Evolutionary conservation across 2,797 vertebrate genomes (phyloP), one percentile per base, ranked within the genome.

Genomic region (Characodon lateralis): DNA sequence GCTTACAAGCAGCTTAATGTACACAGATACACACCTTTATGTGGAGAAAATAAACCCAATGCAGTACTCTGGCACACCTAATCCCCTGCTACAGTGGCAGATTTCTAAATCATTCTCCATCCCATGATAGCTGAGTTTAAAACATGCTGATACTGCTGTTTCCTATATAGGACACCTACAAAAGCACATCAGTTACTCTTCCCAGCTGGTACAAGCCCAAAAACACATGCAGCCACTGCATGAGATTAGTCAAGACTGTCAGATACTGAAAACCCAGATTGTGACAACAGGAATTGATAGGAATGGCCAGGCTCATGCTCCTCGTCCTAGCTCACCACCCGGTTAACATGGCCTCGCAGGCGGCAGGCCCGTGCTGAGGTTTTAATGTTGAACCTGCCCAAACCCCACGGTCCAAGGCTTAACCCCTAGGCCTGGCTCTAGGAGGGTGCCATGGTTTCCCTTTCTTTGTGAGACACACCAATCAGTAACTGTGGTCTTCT

Each of bases 61-160:
- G 83, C 77, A 69, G 14, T 66, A 77, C 79, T 81, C 73, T 76
- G 48, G 61, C 50, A 24, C 35, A 58, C 35, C 20, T 55, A 84
- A 81, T 79, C 79, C 76, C 71, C 71, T 77, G 79, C 72, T 86
- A 79, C 65, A 73, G 79, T 71, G 84, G 78, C 81, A 80, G 41
- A 65, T 73, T 92, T 92, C 85, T 83, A 77, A 90, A 92, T 90
- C 85, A 94, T 82, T 41, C 81, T 74, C 70, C 80, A 80, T 76
- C 85, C 81, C 78, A 73, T 85, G 89, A 91, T 84, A 89, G 84
- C 83, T 35, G 48, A 22, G 71, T 50, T 76, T 79, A 75, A 84
- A 90, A 88, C 70, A 66, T 53, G 90, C 90, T 91, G 89, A 93
- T 79, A 58, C 35, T 73, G 87, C 84, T 77, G 78, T 73, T 87